Evolutionary conservation across 2,797 vertebrate genomes (phyloP).

Genomic region (Rousettus madagascariensis): DNA sequence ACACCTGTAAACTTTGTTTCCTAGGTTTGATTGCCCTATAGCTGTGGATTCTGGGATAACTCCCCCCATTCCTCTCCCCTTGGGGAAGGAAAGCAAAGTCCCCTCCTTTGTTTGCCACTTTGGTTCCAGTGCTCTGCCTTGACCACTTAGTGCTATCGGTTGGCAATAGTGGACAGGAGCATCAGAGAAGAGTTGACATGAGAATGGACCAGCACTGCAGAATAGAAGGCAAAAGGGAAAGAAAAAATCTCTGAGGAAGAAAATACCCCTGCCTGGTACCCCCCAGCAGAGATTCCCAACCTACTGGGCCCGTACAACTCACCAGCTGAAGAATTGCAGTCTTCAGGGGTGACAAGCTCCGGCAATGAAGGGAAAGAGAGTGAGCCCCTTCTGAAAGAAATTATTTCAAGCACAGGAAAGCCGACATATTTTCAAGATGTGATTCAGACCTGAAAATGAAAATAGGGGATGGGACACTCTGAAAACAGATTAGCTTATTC

Average conservation of each 20-base stretch:
- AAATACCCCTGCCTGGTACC: neutral
- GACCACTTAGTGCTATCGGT: neutral
- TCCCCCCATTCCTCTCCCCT: neutral
- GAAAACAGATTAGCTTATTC: slow-evolving; percentile 36
- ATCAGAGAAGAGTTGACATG: neutral
- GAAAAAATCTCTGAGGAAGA: slow-evolving; percentile 32
- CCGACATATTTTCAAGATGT: neutral
- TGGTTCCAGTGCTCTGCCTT: neutral
- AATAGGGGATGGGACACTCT: neutral
- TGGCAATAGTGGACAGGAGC: neutral
- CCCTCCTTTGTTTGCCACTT: slow-evolving; percentile 34
- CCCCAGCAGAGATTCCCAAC: slow-evolving; percentile 9
- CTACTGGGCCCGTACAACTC: neutral
- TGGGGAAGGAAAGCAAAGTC: neutral
- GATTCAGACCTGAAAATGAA: slow-evolving; percentile 20
- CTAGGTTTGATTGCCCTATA: neutral
- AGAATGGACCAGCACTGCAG: neutral
- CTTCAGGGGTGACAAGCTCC: neutral
- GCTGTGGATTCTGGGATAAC: neutral
- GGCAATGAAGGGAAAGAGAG: slow-evolving; percentile 26
- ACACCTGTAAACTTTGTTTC: neutral
- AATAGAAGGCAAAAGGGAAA: slow-evolving; percentile 50
- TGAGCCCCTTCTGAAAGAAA: neutral
- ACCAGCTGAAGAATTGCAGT: neutral
- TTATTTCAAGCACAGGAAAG: neutral